Conservation (phyloP, 2,797 vertebrate genomes). For the Podarcis lilfordi region DNA sequence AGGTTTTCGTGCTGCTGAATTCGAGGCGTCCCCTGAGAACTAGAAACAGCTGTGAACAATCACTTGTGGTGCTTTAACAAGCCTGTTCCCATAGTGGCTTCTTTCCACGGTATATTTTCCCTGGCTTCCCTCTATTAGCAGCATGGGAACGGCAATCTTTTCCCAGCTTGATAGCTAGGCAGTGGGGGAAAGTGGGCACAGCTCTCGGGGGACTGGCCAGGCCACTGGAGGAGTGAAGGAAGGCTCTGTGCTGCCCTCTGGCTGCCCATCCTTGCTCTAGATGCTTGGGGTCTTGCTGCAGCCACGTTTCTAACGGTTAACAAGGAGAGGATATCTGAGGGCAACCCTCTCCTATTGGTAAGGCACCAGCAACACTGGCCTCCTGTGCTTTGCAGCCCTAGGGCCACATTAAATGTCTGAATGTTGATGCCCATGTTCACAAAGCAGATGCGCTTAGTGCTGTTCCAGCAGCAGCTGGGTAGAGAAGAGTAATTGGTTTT, state of each 20-base stretch:
- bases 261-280: neutral
- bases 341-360: neutral
- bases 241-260: neutral
- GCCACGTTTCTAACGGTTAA: neutral
- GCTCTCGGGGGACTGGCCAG: neutral
- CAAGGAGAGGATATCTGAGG: neutral
- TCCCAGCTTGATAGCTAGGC: neutral
- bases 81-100: neutral
- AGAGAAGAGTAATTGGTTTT: constrained; percentile 14
- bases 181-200: neutral
- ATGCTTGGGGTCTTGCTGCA: neutral
- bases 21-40: neutral
- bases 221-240: neutral
- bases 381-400: neutral
- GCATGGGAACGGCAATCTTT: too few relatives aligned
- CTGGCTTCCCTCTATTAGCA: too few relatives aligned
- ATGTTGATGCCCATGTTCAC: neutral
- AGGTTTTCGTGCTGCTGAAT: neutral
- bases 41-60: neutral
- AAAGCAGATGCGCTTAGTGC: neutral
- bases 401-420: neutral
- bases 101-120: neutral
- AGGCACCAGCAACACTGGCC: neutral
- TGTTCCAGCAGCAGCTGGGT: neutral
- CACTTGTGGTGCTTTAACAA: neutral